Base-by-base conservation (phyloP, 2,797 vertebrate species). In the Hippocampus kuda region DNA sequence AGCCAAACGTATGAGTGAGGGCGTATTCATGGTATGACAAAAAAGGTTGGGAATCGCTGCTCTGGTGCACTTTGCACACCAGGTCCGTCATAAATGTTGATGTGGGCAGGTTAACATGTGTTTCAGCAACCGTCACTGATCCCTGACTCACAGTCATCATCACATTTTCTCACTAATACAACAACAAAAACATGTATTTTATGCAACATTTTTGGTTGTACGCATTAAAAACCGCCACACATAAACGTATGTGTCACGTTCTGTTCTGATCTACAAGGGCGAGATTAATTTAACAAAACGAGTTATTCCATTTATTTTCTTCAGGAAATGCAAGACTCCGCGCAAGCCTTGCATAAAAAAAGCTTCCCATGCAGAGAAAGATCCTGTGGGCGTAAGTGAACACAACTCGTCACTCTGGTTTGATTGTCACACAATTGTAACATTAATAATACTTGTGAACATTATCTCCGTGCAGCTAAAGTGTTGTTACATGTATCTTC, bases 331-430 rank as follows among this genome's bases (percentile, higher is more conserved):
- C 65, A 95, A 87, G 85, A 93, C 92, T n/a, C 94, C 94, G 60
- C 89, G 94, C 73, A 89, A 92, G 79, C 90, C 83, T 22, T 77
- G 77, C 27, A 81, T 69, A 6, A 98, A 91, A 83, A 98, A 95
- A 72, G 77, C 89, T 15, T 83, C 87, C 27, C 93, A 90, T 81
- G 86, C 70, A 53, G 92, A 92, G 60, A 98, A 92, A 85, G 95
- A 98, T 72, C 96, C 96, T 0, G 95, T 98, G 69, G 96, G 95
- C 73, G 95, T 98, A 88, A 93, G 94, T 88, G 22, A 49, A 66
- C 38, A n/a, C 60, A 11, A 13, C 66, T 67, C 22, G 26, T 42
- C 22, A 41, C 16, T 5, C 24, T 15, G 26, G n/a, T 46, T 38
- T 26, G 49, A 51, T 51, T 22, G 18, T 51, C 16, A 20, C 48